Evolutionary conservation across 2,797 vertebrate species (phyloP).

Genomic region (Gallinago solitaria): DNA sequence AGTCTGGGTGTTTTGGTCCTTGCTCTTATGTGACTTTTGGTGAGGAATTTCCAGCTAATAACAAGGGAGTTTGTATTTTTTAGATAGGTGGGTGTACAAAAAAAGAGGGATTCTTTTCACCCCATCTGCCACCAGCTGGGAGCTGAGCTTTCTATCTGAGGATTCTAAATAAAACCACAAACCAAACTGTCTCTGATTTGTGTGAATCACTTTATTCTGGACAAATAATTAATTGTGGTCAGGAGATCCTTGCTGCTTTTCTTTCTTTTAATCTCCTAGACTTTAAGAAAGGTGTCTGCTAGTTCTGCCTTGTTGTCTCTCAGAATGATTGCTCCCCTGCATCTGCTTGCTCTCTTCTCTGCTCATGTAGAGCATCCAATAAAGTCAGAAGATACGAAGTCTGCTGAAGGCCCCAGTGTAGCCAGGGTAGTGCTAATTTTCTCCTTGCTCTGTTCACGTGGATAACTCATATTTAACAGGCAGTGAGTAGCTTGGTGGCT

Average conservation of each 20-base stretch:
- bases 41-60: neutral
- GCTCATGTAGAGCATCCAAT: rapidly evolving
- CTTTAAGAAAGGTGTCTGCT: neutral
- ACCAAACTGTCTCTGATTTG: neutral
- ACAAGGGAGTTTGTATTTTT: neutral
- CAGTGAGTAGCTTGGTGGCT: neutral
- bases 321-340: rapidly evolving
- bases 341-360: neutral
- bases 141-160: neutral
- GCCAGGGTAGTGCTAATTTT: neutral
- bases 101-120: neutral
- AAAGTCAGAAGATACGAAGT: neutral
- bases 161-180: neutral
- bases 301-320: neutral
- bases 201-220: neutral
- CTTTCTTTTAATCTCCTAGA: neutral
- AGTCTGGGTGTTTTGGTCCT: neutral
- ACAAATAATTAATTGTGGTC: neutral
- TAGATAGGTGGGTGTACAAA: neutral
- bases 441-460: neutral
- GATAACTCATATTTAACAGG: neutral
- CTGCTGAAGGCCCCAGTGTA: rapidly evolving
- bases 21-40: rapidly evolving
- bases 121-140: rapidly evolving
- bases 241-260: neutral